phyloP scores from a whole-genome alignment of 2,888 invertebrate genomes.

The Apamea epomidion region DNA sequence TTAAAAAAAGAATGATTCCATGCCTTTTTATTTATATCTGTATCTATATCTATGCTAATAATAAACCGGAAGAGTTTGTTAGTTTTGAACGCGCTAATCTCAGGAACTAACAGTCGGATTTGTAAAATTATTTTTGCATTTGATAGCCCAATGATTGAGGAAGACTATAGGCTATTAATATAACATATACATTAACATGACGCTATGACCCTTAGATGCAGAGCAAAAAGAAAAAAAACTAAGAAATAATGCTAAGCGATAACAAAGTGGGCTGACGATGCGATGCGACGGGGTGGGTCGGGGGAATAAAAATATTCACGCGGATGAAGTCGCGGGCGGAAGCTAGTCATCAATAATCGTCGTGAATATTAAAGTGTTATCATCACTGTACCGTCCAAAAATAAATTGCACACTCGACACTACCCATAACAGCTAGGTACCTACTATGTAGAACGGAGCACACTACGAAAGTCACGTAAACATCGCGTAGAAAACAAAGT shows the following conservation, averaged over 20 bases:
- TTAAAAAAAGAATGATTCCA: background rate
- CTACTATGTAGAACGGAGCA: background rate
- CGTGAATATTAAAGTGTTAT: background rate
- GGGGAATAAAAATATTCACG: background rate
- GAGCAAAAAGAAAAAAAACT: background rate
- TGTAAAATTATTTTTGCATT: background rate
- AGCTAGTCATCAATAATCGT: background rate
- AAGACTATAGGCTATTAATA: background rate
- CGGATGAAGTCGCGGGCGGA: no score
- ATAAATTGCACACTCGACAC: background rate
- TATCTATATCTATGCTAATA: background rate
- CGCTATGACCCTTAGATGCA: background rate
- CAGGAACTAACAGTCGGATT: background rate
- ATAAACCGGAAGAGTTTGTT: background rate
- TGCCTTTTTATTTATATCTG: background rate
- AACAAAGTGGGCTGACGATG: background rate
- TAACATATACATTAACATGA: background rate
- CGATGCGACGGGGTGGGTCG: background rate
- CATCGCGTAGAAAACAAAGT: constrained; percentile 24
- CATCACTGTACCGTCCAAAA: background rate
- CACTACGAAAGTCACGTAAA: background rate
- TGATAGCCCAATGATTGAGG: background rate
- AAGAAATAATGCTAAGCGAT: background rate
- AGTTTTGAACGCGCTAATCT: background rate
- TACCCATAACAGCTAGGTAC: background rate